Base-by-base conservation (phyloP, 1,140 invertebrate genomes). In the Neotoxoptera formosana region DNA sequence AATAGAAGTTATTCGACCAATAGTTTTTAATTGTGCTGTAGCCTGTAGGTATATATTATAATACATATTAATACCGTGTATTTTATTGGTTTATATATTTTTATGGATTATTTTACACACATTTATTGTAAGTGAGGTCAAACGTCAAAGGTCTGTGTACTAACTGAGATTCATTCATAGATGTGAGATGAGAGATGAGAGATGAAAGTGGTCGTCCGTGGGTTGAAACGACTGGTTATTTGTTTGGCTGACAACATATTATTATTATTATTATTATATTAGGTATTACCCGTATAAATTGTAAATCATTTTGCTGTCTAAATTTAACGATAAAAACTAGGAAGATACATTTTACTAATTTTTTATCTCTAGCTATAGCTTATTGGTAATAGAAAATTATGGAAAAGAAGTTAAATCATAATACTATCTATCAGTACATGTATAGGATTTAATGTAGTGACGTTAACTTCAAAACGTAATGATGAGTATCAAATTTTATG, bases 131-230 rank as follows among this genome's bases (percentile, higher is more conserved):
- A 76, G 30, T 67, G 30, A 34, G 60, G 30, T 67, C 60, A 14
- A 67, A 67, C 6, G 30, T n/a, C 14, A 67, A 67, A 67, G 30
- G 60, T 76, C 30, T 34, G n/a, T n/a, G 60, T 67, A n/a, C 60
- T 56, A 56, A 25, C 56, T 76, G 14, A n/a, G 60, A 76, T 84
- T 45, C 83, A 41, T 84, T 41, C 83, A 67, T 30, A 45, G 36
- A 60, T 30, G 36, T 45, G 14, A 48, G 7, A 60, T 25, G 67
- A 21, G 60, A 48, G 7, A 60, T 25, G 67, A 21, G 60, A 91
- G 60, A 91, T 17, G 88, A 91, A 76, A 53, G 90, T 34, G 41
- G 90, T 91, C 30, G 90, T 67, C 20, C 60, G 90, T 91, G 90
- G 90, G 90, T 36, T 4, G 41, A 76, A 91, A 91, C 30, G 90